Evolutionary conservation across 64 coral and sea anemone genomes (phyloP).

Genomic region (Pachyseris speciosa): DNA sequence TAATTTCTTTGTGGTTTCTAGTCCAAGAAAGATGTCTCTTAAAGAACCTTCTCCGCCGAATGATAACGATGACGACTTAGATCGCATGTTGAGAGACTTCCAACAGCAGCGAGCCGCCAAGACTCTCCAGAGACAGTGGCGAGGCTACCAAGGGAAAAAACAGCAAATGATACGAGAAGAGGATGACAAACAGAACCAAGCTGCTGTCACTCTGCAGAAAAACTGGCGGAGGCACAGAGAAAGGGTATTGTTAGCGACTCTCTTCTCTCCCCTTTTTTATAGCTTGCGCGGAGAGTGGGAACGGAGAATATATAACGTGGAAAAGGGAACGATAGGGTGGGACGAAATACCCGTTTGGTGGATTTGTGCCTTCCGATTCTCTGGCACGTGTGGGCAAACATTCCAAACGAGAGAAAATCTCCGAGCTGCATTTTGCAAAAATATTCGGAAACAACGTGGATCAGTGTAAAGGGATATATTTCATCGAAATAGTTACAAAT

Average conservation of each 20-base stretch:
- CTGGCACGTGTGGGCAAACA: too few relatives aligned
- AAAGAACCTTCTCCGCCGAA: not conserved
- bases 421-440: too few relatives aligned
- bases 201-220: slow-evolving; percentile 83
- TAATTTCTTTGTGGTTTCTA: not conserved
- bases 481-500: too few relatives aligned
- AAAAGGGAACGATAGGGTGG: too few relatives aligned
- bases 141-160: slow-evolving; percentile 16
- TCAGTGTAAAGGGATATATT: too few relatives aligned
- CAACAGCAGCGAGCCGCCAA: slow-evolving; percentile 65
- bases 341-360: too few relatives aligned
- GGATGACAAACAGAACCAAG: slow-evolving; percentile 51
- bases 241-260: slow-evolving; percentile 17
- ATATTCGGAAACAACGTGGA: too few relatives aligned
- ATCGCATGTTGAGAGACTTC: slow-evolving; percentile 54
- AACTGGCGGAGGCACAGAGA: slow-evolving; percentile 86
- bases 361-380: too few relatives aligned
- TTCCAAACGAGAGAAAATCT: too few relatives aligned
- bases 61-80: slow-evolving; percentile 36
- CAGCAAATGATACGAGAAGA: not conserved
- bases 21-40: slow-evolving; percentile 4
- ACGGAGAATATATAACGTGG: too few relatives aligned
- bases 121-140: slow-evolving; percentile 50
- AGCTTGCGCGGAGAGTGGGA: too few relatives aligned
- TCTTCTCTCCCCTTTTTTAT: too few relatives aligned